A percentile compares a stretch with the other conserved stretches of the same genome.
Evolutionary conservation across 2,797 vertebrate species (phyloP).

Genomic region (Lutra lutra): DNA sequence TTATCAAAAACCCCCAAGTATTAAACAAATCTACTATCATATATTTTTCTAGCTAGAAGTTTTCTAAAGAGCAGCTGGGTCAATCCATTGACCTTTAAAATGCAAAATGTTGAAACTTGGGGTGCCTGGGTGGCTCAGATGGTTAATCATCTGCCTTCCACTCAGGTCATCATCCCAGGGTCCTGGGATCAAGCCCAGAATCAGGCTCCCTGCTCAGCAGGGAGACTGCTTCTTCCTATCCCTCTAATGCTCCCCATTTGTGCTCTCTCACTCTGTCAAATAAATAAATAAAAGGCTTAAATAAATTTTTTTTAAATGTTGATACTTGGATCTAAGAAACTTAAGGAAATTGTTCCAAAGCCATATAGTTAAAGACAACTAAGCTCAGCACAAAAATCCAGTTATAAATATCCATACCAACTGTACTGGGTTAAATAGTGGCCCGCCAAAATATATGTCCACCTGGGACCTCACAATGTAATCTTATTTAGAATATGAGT

Average conservation of each 20-base stretch:
- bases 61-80: background rate
- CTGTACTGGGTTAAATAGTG: background rate
- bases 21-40: background rate
- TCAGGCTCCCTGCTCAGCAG: too few relatives aligned
- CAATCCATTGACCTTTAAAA: constrained; percentile 3
- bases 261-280: too few relatives aligned
- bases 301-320: background rate
- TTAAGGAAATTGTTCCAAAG: background rate
- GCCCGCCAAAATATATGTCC: background rate
- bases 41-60: background rate
- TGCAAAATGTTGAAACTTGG: background rate
- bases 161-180: too few relatives aligned
- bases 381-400: background rate
- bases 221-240: too few relatives aligned
- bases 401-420: background rate
- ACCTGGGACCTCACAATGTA: background rate
- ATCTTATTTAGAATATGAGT: background rate
- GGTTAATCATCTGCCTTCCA: too few relatives aligned
- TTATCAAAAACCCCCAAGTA: background rate
- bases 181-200: too few relatives aligned
- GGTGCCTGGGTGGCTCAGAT: too few relatives aligned
- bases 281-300: too few relatives aligned
- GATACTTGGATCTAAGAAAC: background rate
- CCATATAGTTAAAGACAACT: background rate
- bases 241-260: too few relatives aligned